Conservation (phyloP, 2,797 vertebrate genomes). For the Dryobates pubescens region DNA sequence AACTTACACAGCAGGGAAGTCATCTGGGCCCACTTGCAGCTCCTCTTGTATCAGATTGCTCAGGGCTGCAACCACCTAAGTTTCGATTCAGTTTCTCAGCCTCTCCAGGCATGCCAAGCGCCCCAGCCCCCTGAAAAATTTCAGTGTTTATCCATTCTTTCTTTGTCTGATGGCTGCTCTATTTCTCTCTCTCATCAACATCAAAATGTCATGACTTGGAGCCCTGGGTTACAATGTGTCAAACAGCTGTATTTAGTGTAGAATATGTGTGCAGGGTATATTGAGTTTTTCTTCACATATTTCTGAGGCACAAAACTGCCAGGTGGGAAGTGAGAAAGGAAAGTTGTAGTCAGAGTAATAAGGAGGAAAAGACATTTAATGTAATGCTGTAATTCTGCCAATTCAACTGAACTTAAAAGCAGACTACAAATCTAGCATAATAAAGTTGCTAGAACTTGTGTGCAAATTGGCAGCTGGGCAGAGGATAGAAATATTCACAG, state of each 20-base stretch:
- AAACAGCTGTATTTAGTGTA: background rate
- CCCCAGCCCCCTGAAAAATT: background rate
- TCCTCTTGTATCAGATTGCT: background rate
- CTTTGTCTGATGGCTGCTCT: background rate
- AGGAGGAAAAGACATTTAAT: background rate
- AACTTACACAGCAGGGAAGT: rapidly evolving
- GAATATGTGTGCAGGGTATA: rapidly evolving
- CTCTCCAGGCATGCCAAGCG: background rate
- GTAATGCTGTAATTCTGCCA: slow-evolving; percentile 2
- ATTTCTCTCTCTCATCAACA: background rate
- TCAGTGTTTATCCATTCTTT: background rate
- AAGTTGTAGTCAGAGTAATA: background rate
- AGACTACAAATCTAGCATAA: background rate
- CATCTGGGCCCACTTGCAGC: background rate
- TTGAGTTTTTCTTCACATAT: background rate
- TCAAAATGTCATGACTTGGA: background rate
- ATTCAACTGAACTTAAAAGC: background rate
- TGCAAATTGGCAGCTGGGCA: background rate
- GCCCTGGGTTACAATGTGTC: background rate
- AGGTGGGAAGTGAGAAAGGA: background rate
- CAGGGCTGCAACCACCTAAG: background rate
- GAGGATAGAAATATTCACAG: background rate
- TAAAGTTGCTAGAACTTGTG: background rate
- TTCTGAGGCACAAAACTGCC: background rate
- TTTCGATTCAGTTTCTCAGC: background rate